A percentile compares a stretch with the other conserved stretches of the same genome.
Evolutionary conservation across 1,140 invertebrate genomes (phyloP).

Genomic region (Parasteatoda tepidariorum): DNA sequence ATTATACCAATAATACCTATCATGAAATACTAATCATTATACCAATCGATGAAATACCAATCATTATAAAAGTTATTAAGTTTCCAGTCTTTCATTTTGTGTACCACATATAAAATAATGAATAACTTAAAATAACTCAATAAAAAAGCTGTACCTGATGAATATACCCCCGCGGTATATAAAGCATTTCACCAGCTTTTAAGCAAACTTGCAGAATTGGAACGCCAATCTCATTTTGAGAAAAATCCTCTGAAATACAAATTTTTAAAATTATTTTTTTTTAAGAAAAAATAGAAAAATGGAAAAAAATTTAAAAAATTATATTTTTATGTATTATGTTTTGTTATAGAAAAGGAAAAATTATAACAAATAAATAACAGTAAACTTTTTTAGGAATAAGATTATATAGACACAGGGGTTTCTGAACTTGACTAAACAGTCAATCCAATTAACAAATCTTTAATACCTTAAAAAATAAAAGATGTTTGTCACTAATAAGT

Average conservation of each 20-base stretch:
- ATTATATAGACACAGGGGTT: no score
- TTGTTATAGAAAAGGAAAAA: no score
- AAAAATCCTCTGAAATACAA: constrained; percentile 75
- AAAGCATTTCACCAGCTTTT: constrained; percentile 89
- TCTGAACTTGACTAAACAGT: no score
- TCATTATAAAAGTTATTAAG: not conserved
- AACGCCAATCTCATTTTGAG: constrained; percentile 77
- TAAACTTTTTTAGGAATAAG: no score
- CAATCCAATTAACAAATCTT: no score
- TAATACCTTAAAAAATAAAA: no score
- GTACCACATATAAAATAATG: not conserved
- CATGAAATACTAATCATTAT: no score
- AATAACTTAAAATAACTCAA: not conserved
- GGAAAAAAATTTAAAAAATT: not conserved
- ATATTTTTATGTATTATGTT: not conserved
- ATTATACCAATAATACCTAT: no score
- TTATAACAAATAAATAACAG: no score
- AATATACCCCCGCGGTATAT: constrained; percentile 90
- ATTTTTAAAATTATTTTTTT: not conserved
- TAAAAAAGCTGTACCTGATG: constrained; percentile 75
- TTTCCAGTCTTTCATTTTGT: not conserved
- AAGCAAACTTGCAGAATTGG: constrained; percentile 86
- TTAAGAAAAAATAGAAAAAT: not conserved
- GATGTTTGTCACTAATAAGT: no score
- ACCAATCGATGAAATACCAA: no score